Evolutionary conservation across 2,797 vertebrate genomes (phyloP).

Genomic region (Microtus agrestis): DNA sequence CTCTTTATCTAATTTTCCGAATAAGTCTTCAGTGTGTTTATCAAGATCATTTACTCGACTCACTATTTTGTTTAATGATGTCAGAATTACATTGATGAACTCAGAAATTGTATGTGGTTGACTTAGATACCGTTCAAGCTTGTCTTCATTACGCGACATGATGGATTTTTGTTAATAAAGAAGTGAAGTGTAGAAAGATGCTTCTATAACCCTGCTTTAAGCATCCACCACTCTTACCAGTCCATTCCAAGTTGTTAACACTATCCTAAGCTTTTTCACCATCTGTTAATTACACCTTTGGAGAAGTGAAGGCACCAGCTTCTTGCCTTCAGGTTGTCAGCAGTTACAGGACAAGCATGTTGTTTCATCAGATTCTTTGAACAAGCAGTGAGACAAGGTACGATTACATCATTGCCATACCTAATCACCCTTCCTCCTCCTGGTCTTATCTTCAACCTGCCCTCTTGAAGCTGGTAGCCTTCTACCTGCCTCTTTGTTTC

Average conservation of each 20-base stretch:
- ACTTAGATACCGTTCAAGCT: neutral
- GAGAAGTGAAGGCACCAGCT: neutral
- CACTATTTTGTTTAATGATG: slow-evolving; percentile 15
- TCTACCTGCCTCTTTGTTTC: neutral
- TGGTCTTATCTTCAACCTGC: neutral
- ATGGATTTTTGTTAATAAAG: neutral
- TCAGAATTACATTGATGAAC: neutral
- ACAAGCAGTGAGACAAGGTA: neutral
- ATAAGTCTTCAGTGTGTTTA: neutral
- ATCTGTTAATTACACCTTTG: neutral
- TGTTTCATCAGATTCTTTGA: slow-evolving; percentile 1
- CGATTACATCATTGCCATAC: neutral
- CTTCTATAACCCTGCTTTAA: neutral
- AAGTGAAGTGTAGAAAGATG: neutral
- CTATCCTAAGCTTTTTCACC: neutral
- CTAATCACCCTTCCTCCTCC: neutral
- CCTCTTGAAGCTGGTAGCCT: neutral
- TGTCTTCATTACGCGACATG: neutral
- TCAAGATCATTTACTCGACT: slow-evolving; percentile 40
- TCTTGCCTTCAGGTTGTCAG: neutral
- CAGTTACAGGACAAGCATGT: neutral
- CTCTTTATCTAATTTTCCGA: slow-evolving; percentile 2
- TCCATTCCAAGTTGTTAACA: neutral
- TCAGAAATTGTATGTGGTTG: neutral
- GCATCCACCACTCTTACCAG: neutral